Conservation (phyloP, 2,888 invertebrate genomes). For the Ectemnius continuus region DNA sequence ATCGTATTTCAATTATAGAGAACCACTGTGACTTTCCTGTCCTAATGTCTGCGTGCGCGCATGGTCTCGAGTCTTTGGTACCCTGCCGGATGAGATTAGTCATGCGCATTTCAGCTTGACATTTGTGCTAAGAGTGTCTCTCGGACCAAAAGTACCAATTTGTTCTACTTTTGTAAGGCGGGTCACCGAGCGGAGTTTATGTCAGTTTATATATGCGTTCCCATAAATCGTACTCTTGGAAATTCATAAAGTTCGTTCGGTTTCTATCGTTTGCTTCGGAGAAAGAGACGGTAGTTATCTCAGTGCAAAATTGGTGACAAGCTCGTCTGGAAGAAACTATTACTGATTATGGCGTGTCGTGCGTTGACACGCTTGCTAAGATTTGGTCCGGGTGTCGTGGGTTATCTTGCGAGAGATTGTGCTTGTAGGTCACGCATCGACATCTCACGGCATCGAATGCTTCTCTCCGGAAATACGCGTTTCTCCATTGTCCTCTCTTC, state of each 20-base stretch:
- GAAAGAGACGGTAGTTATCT: no score
- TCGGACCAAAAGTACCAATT: slow-evolving; percentile 32
- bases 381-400: slow-evolving; percentile 42
- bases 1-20: no score
- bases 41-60: no score
- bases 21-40: no score
- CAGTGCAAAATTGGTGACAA: no score
- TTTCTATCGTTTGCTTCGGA: no score
- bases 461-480: background rate
- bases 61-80: no score
- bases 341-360: slow-evolving; percentile 13
- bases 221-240: no score
- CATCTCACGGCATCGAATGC: slow-evolving; percentile 20
- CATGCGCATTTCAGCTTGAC: slow-evolving; percentile 47
- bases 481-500: background rate
- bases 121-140: slow-evolving; percentile 24
- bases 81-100: slow-evolving; percentile 50
- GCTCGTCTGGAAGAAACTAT: slow-evolving; percentile 1
- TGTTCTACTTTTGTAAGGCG: slow-evolving; percentile 33
- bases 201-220: no score
- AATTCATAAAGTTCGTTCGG: no score
- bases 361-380: slow-evolving; percentile 24
- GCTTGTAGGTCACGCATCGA: slow-evolving; percentile 50
- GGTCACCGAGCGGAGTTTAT: no score
- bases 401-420: slow-evolving; percentile 60